Conservation (phyloP, 2,113 vertebrate species). For the Cebidichthys violaceus region DNA sequence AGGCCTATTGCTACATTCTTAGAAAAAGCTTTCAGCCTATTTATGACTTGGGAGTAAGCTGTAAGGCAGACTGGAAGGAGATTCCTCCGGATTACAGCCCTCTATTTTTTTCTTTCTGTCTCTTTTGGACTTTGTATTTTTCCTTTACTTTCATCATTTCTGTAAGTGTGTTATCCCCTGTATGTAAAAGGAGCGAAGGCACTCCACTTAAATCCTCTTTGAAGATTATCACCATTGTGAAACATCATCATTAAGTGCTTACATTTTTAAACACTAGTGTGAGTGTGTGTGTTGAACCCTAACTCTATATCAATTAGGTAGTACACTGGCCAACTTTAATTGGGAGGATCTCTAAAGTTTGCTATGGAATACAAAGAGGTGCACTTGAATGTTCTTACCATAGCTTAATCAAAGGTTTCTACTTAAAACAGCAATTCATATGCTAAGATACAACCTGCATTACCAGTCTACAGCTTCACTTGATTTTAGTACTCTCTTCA, state of each 20-base stretch:
- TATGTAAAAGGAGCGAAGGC: slow-evolving; percentile 41
- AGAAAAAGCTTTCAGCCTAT: slow-evolving; percentile 53
- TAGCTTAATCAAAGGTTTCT: slow-evolving; percentile 44
- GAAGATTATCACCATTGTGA: slow-evolving; percentile 73
- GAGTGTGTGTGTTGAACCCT: slow-evolving; percentile 58
- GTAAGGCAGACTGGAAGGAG: slow-evolving; percentile 63
- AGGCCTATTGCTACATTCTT: slow-evolving; percentile 73
- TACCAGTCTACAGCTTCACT: slow-evolving; percentile 51
- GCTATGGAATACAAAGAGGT: slow-evolving; percentile 57
- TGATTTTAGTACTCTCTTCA: slow-evolving; percentile 42
- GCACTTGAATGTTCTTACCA: slow-evolving; percentile 56
- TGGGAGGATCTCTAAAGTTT: slow-evolving; percentile 56
- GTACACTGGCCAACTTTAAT: slow-evolving; percentile 47
- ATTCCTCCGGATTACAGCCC: slow-evolving; percentile 51
- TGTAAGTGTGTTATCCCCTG: slow-evolving; percentile 13
- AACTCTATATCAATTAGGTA: slow-evolving; percentile 41
- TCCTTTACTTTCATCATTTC: slow-evolving; percentile 31
- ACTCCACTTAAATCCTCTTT: slow-evolving; percentile 66
- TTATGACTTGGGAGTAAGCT: slow-evolving; percentile 78
- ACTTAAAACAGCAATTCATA: slow-evolving; percentile 61
- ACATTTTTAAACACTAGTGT: slow-evolving; percentile 51
- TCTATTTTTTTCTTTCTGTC: slow-evolving; percentile 17
- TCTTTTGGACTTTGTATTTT: slow-evolving; percentile 23
- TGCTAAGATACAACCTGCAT: slow-evolving; percentile 64
- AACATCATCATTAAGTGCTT: slow-evolving; percentile 70